These are phyloP conservation scores for Pelodytes ibericus DNA, from an alignment of 2,797 vertebrate species.

Conservation along the genomic window DNA sequence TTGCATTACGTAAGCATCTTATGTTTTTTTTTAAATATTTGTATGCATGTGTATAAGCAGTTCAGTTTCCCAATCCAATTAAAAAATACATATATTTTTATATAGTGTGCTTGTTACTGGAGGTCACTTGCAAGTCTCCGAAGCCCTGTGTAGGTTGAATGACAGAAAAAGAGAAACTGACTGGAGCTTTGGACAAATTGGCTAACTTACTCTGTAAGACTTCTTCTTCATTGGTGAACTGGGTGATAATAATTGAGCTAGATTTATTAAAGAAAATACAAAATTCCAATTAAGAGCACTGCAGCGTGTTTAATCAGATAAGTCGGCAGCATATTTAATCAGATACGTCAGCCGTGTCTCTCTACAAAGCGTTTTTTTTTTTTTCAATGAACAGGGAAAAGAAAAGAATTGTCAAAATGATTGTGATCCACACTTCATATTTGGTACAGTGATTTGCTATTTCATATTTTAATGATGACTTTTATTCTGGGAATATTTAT, in stretches of 20 bases:
- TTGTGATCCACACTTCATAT: no score
- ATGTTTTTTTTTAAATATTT: no score
- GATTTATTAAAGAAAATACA: background rate
- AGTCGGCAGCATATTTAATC: background rate
- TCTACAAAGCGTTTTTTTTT: no score
- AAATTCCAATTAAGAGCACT: background rate
- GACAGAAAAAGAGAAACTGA: background rate
- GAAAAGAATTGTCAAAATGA: no score
- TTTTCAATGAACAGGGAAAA: no score
- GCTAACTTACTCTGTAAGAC: background rate
- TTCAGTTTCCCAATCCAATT: background rate
- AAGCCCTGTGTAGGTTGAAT: background rate
- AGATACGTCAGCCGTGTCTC: no score
- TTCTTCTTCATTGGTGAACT: background rate
- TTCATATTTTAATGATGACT: no score
- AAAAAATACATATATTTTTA: background rate
- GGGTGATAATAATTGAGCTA: background rate
- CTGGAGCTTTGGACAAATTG: background rate
- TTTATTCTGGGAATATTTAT: no score
- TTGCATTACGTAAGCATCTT: no score
- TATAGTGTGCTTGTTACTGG: background rate
- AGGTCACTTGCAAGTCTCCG: background rate
- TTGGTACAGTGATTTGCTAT: no score
- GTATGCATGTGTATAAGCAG: background rate
- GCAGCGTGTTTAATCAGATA: background rate